These are phyloP conservation scores for Dynastes hyllus DNA, from an alignment of 2,888 invertebrate genomes.

Conservation along the genomic window DNA sequence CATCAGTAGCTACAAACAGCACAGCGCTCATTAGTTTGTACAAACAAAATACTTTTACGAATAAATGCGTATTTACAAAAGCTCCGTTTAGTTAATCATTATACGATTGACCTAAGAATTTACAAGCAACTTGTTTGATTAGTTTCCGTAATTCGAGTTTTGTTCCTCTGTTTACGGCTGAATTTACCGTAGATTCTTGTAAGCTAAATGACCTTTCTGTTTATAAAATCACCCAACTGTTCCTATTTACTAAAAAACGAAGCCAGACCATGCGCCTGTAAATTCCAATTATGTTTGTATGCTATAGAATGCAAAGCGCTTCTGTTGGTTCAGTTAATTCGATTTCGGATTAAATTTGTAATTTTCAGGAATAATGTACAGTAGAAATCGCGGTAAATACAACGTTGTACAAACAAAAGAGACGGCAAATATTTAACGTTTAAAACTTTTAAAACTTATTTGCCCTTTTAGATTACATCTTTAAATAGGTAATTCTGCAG, in stretches of 20 bases:
- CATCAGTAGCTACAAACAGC: not conserved
- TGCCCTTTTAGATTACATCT: no score
- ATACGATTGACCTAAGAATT: conserved; percentile 7
- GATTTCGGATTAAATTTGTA: not conserved
- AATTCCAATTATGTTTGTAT: not conserved
- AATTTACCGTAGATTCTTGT: not conserved
- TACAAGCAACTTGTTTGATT: not conserved
- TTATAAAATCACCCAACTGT: not conserved
- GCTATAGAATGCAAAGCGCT: not conserved
- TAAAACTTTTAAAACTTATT: no score
- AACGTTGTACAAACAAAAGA: not conserved
- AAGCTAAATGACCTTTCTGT: no score
- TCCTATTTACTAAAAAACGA: not conserved
- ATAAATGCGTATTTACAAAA: conserved; percentile 4
- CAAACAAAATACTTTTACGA: conserved; percentile 17
- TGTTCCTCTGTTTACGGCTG: not conserved
- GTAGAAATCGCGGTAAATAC: not conserved
- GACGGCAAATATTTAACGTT: no score
- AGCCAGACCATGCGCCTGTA: not conserved
- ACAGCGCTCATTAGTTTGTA: conserved; percentile 1
- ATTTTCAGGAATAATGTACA: not conserved
- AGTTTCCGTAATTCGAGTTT: no score
- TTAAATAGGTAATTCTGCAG: no score
- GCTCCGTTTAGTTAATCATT: conserved; percentile 4
- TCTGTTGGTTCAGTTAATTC: not conserved